A percentile compares a stretch with the other conserved stretches of the same genome.
Evolutionary conservation across 2,888 invertebrate genomes (phyloP).

Genomic region (Pseudolycoriella hygida): DNA sequence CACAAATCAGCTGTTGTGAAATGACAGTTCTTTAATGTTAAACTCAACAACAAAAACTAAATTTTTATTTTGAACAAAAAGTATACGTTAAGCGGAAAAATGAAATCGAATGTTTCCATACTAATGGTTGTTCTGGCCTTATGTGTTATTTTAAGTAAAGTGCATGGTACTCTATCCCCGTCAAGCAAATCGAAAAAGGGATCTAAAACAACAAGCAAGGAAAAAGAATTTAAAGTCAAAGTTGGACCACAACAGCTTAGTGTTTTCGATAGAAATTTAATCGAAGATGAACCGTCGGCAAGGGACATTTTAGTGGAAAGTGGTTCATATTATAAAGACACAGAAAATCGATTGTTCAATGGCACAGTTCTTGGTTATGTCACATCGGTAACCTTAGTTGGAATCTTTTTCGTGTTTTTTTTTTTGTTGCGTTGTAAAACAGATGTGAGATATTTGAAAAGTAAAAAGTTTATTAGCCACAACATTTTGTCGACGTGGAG

Average conservation of each 20-base stretch:
- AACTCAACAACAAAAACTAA: no score
- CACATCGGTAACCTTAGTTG: slow-evolving; percentile 52
- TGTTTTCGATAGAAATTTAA: slow-evolving; percentile 52
- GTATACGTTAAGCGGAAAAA: no score
- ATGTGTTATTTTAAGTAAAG: background rate
- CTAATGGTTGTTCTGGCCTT: background rate
- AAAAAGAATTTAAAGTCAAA: slow-evolving; percentile 18
- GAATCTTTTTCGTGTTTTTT: no score
- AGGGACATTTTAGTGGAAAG: slow-evolving; percentile 63
- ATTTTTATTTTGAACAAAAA: no score
- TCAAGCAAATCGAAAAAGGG: slow-evolving; percentile 15
- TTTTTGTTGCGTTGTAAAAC: background rate
- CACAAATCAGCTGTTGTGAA: no score
- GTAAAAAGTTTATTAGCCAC: background rate
- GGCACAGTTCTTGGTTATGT: slow-evolving; percentile 76
- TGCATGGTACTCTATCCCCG: slow-evolving; percentile 18
- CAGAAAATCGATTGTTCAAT: slow-evolving; percentile 41
- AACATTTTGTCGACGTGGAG: slow-evolving; percentile 8
- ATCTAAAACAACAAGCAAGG: slow-evolving; percentile 13
- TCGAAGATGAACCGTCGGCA: slow-evolving; percentile 44
- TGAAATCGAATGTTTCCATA: background rate
- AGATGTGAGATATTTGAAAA: background rate
- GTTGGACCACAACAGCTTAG: slow-evolving; percentile 40
- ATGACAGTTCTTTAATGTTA: no score
- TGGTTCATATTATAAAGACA: slow-evolving; percentile 54